Base-by-base conservation (phyloP, 2,797 vertebrate genomes). In the Sandelia bainsii region DNA sequence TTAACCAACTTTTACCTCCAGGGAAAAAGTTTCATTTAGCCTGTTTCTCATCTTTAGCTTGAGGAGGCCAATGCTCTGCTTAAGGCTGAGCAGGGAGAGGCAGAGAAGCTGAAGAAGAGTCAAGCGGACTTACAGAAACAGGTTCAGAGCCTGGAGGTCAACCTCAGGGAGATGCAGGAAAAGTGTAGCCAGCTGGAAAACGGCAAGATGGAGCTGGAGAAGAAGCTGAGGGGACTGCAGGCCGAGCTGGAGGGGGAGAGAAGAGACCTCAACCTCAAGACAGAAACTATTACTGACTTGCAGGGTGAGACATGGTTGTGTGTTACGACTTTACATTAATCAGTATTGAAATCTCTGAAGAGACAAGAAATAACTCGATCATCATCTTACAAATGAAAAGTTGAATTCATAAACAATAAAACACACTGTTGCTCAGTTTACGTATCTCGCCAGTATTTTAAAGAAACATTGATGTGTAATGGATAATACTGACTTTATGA, bases 91-190 rank as follows among this genome's bases (percentile, higher is more conserved):
- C 94, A 95, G 79, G 97, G 98, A 84, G 95, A 95, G 52, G 90
- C 94, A 1, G 89, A 93, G 32, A 94, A 96, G 57, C 91, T 98
- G 85, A 96, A 95, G 83, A 99, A 96, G 92, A 95, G 94, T 75
- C 97, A 99, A 37, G 93, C 93, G 0, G 98, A 99, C 90, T 95
- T 85, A 27, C 96, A 96, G 40, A 98, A 96, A 82, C 97, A 98
- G 90, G 93, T 95, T 52, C 96, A 98, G 87, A 95, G 94, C 90
- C 90, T 98, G 83, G 97, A 98, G 91, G 85, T 92, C 32, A 96
- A 95, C 82, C 96, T 97, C 57, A 89, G 93, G 89, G 97, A 98
- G 64, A 85, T 95, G 44, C 96, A 97, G 89, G 96, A 97, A 83
- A 96, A 96, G 86, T 96, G 95, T 75, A 94, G 92, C 80, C 86